Evolutionary conservation across 2,888 invertebrate genomes (phyloP), one percentile per base, ranked within the genome.

Genomic region (Noctua pronuba): DNA sequence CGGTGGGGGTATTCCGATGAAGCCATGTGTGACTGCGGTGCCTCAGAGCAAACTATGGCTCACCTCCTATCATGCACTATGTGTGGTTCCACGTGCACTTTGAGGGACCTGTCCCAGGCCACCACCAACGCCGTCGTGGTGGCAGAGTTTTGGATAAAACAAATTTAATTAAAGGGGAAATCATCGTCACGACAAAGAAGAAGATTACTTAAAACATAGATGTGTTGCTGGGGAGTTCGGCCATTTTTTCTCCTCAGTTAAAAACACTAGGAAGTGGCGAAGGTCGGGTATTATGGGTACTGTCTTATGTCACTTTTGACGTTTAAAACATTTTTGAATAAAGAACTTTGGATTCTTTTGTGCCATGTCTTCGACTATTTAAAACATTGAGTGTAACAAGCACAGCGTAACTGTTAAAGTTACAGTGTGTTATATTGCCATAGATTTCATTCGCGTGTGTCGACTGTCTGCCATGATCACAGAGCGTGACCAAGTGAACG

Each of bases 401-500:
- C 49, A 49, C 21, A 55, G 24, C 11, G 3, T 62, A 46, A 67
- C 21, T 65, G 24, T 65, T 28, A 52, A 44, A 2, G 31, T 72
- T 69, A 69, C 49, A 35, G 16, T 35, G 66, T 85, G 79, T n/a
- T 72, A 65, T 82, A 84, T 79, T 71, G 82, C 85, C 67, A 68
- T 73, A 66, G 71, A 73, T 82, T 73, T 67, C 80, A 77, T 84
- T 82, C 64, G 79, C 80, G 81, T 89, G 84, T 71, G 82, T 76
- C 79, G 75, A 64, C 11, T 62, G 46, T 24, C 64, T 64, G 31
- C 41, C 13, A n/a, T 72, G 80, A 44, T 73, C 88, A 69, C 62
- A 11, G 24, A 76, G 72, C 86, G 86, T 87, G 86, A 87, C 87
- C 64, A 67, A 83, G 83, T 82, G 85, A 88, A 86, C 87, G 88